These are phyloP conservation scores for Panagrolaimus sp. DNA, from an alignment of 1,140 invertebrate genomes.

Conservation along the genomic window DNA sequence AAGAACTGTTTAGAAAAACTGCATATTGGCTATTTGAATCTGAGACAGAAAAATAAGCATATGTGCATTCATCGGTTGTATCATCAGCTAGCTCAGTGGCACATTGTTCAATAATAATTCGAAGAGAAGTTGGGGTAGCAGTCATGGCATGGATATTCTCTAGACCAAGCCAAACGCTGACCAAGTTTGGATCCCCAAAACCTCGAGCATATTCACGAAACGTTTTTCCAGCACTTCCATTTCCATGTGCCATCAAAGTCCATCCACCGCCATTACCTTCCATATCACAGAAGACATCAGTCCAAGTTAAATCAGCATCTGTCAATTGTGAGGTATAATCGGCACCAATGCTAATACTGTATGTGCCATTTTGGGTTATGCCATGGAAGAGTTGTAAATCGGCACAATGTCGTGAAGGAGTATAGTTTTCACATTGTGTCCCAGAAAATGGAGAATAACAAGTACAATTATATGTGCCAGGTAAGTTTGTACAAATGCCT, in stretches of 20 bases:
- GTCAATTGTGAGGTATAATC: too few relatives aligned
- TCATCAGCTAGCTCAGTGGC: background rate
- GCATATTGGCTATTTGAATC: slow-evolving; percentile 3
- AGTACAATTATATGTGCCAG: background rate
- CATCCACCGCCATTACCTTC: background rate
- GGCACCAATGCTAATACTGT: slow-evolving; percentile 1
- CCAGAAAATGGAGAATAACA: background rate
- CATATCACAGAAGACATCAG: background rate
- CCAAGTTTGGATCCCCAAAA: background rate
- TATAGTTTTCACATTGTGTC: background rate
- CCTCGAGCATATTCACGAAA: background rate
- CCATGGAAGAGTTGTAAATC: background rate
- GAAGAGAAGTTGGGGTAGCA: background rate
- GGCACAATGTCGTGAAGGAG: background rate
- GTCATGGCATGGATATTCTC: slow-evolving; percentile 1
- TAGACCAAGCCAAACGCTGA: background rate
- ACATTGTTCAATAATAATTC: background rate
- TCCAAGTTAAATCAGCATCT: background rate
- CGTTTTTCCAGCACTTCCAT: background rate
- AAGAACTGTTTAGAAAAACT: background rate
- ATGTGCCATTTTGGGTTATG: background rate
- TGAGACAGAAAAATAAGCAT: background rate
- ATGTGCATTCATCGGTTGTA: background rate
- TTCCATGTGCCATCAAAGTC: background rate
- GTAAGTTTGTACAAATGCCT: background rate